phyloP scores from a whole-genome alignment of 2,888 invertebrate genomes.

The Furcula furcula region DNA sequence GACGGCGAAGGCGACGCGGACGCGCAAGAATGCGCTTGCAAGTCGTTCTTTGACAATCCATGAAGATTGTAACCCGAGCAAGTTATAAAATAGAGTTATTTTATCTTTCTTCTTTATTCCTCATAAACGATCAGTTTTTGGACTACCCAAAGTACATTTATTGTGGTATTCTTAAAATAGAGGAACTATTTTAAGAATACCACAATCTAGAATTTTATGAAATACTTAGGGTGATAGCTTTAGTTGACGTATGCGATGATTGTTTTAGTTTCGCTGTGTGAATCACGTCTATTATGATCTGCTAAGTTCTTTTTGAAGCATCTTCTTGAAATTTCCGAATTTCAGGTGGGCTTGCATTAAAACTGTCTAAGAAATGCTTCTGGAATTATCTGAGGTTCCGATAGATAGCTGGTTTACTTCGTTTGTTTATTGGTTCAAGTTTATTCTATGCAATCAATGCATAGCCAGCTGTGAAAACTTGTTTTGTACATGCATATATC shows the following conservation, averaged over 20 bases:
- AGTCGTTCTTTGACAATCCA: constrained; percentile 54
- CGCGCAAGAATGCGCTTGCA: constrained; percentile 59
- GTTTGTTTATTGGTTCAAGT: not conserved
- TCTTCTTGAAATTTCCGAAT: not conserved
- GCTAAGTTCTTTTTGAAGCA: not conserved
- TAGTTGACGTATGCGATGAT: too few relatives aligned
- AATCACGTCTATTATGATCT: not conserved
- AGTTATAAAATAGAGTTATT: too few relatives aligned
- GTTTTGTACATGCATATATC: too few relatives aligned
- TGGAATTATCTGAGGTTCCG: not conserved
- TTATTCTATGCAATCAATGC: too few relatives aligned
- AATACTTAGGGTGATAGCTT: too few relatives aligned
- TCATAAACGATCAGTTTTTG: too few relatives aligned
- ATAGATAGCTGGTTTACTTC: not conserved
- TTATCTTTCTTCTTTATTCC: too few relatives aligned
- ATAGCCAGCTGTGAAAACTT: too few relatives aligned
- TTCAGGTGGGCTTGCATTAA: not conserved
- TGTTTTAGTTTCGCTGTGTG: not conserved
- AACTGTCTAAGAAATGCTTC: not conserved
- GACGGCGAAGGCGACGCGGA: constrained; percentile 51
- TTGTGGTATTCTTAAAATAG: too few relatives aligned
- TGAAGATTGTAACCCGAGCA: constrained; percentile 6
- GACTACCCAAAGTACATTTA: too few relatives aligned
- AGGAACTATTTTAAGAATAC: too few relatives aligned
- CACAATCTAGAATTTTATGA: too few relatives aligned